Evolutionary conservation across 2,888 invertebrate species (phyloP), one percentile per base, ranked within the genome.

Genomic region (Orthonychiurus folsomi): DNA sequence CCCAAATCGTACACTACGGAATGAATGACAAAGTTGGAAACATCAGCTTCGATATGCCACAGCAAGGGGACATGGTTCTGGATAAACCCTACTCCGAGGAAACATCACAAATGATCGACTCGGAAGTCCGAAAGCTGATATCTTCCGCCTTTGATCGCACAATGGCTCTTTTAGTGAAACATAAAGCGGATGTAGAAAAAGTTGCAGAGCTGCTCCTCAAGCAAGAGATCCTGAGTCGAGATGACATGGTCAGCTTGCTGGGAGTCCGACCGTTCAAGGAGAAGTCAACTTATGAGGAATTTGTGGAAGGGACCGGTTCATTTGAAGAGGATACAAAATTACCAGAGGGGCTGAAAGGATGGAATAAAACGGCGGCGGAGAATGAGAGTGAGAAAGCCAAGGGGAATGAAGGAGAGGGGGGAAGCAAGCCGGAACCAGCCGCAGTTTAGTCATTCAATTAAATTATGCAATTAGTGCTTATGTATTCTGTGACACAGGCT

Each of bases 261-360:
- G 99, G 99, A 0, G 83, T 85, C 26, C 81, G 99, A 71, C 99
- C 99, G 0, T 99, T 99, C 84, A 88, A 88, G 15, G 99, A 99
- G 78, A 97, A 97, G 80, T 94, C 96, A 18, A 97, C 97, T 12
- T 99, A 99, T 75, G 99, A 99, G 78, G 92, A 99, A 76, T 99
- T 99, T 78, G 99, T 99, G 0, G 96, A 94, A 79, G 95, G 94
- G 1, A 95, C 94, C 0, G 97, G 97, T 1, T 95, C 96, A 1
- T 85, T 97, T 74, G 99, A 99, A 69, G 99, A 99, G 78, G 92
- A 99, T 74, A 95, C 95, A 0, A 79, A 85, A 0, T 81, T 99
- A 72, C 99, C 99, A 0, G 91, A 93, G 79, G 97, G 97, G 61
- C 82, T 99, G 26, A 88, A 93, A 76, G 88, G 88, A 74, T 99